phyloP scores from a whole-genome alignment of 2,113 vertebrate genomes.

The Mormyrus iriodes region DNA sequence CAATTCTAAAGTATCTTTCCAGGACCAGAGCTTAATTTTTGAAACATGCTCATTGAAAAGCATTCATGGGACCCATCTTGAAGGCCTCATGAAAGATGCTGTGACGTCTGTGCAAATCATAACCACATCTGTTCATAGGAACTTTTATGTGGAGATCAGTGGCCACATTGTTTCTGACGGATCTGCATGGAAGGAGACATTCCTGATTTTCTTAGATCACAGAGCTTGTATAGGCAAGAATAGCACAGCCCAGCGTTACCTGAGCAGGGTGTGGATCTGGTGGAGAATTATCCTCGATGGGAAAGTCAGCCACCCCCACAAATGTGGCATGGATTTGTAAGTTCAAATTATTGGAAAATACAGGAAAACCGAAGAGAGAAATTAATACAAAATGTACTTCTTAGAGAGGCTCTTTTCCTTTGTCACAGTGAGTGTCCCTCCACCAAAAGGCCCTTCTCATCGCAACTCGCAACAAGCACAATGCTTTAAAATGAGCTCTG shows the following conservation, averaged over 20 bases:
- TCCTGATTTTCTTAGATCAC: slow-evolving; percentile 52
- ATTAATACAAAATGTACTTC: not conserved
- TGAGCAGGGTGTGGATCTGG: slow-evolving; percentile 34
- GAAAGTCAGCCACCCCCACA: not conserved
- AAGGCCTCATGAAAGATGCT: slow-evolving; percentile 1
- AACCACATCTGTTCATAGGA: slow-evolving; percentile 20
- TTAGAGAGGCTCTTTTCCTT: not conserved
- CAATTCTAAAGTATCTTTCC: not conserved
- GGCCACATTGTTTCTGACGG: slow-evolving; percentile 50
- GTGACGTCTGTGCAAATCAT: not conserved
- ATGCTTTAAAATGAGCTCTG: not conserved
- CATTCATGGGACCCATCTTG: slow-evolving; percentile 3
- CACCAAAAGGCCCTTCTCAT: not conserved
- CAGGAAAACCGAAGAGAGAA: not conserved
- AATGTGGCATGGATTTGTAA: not conserved
- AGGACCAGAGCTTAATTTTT: slow-evolving; percentile 7
- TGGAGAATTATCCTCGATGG: not conserved
- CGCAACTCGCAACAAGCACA: not conserved
- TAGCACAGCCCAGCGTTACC: slow-evolving; percentile 38
- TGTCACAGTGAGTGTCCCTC: not conserved
- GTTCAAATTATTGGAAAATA: not conserved
- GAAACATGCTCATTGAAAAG: not conserved
- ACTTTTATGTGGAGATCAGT: slow-evolving; percentile 40
- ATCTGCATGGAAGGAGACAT: slow-evolving; percentile 42
- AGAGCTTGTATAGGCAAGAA: slow-evolving; percentile 47